Evolutionary conservation across 2,888 invertebrate genomes (phyloP), one percentile per base, ranked within the genome.

Genomic region (Tiliacea aurago): DNA sequence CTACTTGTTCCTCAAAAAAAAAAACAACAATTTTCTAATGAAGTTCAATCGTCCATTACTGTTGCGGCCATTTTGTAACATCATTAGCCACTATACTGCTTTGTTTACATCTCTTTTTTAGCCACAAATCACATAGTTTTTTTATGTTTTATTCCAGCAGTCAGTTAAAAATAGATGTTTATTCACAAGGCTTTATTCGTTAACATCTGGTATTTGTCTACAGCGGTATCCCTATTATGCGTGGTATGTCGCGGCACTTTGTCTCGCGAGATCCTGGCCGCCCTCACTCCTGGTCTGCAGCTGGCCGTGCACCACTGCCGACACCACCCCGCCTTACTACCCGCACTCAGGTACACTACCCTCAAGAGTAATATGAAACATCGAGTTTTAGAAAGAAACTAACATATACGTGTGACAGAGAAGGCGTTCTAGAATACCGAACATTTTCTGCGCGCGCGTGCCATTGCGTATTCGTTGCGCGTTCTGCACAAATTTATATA

Each of bases 211-310:
- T 37, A 37, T 37, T 37, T 33, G 4, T 10, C 1, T 23, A 3
- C 86, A 96, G 96, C 96, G 81, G 94, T 96, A 53, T 93, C 93
- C 0, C 84, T 95, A 58, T 88, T 96, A 23, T 95, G 95, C 76
- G 85, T 88, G 74, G 81, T 96, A 82, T 94, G 94, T 53, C 88
- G 79, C 55, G 86, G 88, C 55, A 69, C 89, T 41, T 51, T 82
- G 76, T 79, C 90, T 3, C 82, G 86, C 55, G 95, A 93, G 80
- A 79, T 88, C 56, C 81, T 95, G 75, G 86, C 90, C 2, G 94
- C 96, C 55, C 90, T 96, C 7, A 88, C 94, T 3, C 95, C 96
- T 2, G 96, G 94, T 4, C 87, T 96, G 84, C 96, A 95, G 84
- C 90, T 96, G 5, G 95, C 94, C 7, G 95, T 91, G 64, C 96